Conservation (phyloP, 2,797 vertebrate genomes). For the Intellagama lesueurii region DNA sequence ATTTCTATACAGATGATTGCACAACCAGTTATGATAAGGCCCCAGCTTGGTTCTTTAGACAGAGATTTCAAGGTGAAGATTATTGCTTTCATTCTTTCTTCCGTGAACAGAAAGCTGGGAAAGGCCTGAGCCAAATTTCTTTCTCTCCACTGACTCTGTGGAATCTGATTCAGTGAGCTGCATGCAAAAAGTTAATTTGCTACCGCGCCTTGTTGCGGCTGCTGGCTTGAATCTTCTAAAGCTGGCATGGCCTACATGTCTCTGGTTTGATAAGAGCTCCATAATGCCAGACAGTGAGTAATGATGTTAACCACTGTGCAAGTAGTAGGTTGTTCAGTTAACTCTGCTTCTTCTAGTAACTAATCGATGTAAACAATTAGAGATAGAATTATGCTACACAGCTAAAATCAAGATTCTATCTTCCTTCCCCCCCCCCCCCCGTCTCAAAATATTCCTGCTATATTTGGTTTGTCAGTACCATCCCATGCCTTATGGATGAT, state of each 20-base stretch:
- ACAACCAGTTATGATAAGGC: background rate
- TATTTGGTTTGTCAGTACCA: conserved; percentile 33
- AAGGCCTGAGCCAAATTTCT: background rate
- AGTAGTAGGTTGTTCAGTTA: background rate
- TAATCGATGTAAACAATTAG: conserved; percentile 54
- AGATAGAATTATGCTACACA: conserved; percentile 49
- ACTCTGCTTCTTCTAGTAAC: conserved; percentile 44
- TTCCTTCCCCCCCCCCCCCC: conserved; percentile 1
- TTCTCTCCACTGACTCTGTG: background rate
- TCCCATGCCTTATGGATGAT: background rate
- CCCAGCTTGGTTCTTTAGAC: background rate
- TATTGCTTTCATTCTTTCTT: background rate
- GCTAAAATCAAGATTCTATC: conserved; percentile 58
- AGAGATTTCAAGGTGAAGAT: background rate
- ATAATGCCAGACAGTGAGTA: conserved; percentile 50
- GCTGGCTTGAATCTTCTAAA: background rate
- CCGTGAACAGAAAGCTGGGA: background rate
- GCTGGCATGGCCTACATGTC: conserved; percentile 22
- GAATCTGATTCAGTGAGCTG: background rate
- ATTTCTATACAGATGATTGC: background rate
- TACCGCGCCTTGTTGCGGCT: conserved; percentile 20
- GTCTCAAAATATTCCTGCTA: background rate
- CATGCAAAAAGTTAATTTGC: conserved; percentile 34
- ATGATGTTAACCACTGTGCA: conserved; percentile 50
- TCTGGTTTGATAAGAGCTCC: conserved; percentile 41